Conservation (phyloP, 2,113 vertebrate species). For the Microcebus griseorufus region DNA sequence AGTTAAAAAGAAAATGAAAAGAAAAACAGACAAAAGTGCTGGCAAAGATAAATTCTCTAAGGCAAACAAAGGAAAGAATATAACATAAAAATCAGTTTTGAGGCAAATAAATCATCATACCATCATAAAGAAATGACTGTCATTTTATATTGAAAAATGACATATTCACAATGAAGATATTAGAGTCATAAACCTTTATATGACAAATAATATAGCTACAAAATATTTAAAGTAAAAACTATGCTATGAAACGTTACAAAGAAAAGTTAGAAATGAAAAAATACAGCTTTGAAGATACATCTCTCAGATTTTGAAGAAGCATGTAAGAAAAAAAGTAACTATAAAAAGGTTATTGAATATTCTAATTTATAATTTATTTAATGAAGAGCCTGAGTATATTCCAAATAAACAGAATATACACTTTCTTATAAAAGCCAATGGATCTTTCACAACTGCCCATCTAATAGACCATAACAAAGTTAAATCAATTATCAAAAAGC, state of each 20-base stretch:
- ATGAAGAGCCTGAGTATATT: background rate
- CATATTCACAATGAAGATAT: background rate
- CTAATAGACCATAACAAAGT: background rate
- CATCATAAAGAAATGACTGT: background rate
- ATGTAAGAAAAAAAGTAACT: background rate
- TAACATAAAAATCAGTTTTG: slow-evolving; percentile 5
- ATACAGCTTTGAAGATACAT: background rate
- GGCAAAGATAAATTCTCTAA: background rate
- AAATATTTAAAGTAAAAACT: slow-evolving; percentile 28
- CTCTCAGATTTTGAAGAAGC: background rate
- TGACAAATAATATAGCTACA: background rate
- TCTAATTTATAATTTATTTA: slow-evolving; percentile 3
- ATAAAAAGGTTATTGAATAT: background rate
- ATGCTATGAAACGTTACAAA: background rate
- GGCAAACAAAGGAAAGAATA: background rate
- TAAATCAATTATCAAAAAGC: background rate
- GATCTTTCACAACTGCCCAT: background rate
- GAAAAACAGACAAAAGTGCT: background rate
- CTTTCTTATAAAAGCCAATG: background rate
- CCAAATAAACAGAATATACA: background rate
- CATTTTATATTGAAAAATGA: slow-evolving; percentile 34
- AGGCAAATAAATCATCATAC: background rate
- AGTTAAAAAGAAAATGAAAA: background rate
- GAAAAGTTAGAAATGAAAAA: background rate
- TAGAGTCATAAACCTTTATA: background rate